phyloP scores from a whole-genome alignment of 2,888 invertebrate species.

The Hylaea fasciaria region DNA sequence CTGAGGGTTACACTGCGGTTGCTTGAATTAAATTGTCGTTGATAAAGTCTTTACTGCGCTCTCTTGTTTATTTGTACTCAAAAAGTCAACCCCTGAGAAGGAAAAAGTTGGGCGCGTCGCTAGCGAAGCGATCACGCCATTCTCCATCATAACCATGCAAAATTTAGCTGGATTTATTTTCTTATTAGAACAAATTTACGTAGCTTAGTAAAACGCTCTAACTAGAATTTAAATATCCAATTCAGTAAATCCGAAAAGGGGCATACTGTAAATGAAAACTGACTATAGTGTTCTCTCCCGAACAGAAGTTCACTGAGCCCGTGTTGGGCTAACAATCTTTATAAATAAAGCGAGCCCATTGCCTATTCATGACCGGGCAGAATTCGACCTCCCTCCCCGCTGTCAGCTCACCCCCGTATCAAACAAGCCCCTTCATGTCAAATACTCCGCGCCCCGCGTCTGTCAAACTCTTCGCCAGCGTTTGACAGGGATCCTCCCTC shows the following conservation, averaged over 20 bases:
- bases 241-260: conserved; percentile 14
- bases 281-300: conserved; percentile 72
- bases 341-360: conserved; percentile 84
- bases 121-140: background rate
- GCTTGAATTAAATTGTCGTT: conserved; percentile 81
- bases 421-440: conserved; percentile 85
- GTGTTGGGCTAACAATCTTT: conserved; percentile 80
- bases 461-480: conserved; percentile 85
- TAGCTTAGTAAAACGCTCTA: conserved; percentile 2
- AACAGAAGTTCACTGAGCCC: conserved; percentile 75
- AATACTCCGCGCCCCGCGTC: conserved; percentile 85
- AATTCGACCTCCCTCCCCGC: conserved; percentile 75
- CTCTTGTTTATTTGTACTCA: conserved; percentile 58
- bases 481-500: conserved; percentile 85
- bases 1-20: conserved; percentile 71
- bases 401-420: conserved; percentile 79
- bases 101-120: conserved; percentile 26
- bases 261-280: conserved; percentile 46
- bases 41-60: conserved; percentile 73
- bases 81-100: conserved; percentile 33
- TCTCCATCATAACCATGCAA: background rate
- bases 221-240: conserved; percentile 16
- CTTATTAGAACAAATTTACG: background rate
- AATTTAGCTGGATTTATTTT: conserved; percentile 9
- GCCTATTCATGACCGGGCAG: conserved; percentile 85